These are phyloP conservation scores for Diplodus sargus DNA, from an alignment of 2,797 vertebrate species.

Conservation along the genomic window DNA sequence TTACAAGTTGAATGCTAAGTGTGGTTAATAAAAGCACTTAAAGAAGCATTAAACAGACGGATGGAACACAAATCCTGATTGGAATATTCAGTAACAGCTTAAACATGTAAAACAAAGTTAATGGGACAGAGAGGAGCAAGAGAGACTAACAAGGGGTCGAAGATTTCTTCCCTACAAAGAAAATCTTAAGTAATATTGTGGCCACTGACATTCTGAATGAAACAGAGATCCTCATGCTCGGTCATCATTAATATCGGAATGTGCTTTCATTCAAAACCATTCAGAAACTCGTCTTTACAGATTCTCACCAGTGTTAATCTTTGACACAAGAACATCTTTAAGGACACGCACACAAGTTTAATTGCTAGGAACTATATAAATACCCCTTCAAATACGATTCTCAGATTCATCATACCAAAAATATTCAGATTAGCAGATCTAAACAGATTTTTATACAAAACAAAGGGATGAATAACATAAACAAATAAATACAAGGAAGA, in stretches of 20 bases:
- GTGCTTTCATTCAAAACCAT: constrained; percentile 53
- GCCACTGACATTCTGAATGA: constrained; percentile 10
- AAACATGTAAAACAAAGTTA: constrained; percentile 29
- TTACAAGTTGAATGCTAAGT: constrained; percentile 25
- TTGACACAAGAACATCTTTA: constrained; percentile 58
- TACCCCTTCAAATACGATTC: constrained; percentile 44
- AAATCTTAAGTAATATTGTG: constrained; percentile 24
- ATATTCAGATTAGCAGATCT: constrained; percentile 55
- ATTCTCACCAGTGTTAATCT: constrained; percentile 43
- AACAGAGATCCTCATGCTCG: constrained; percentile 24
- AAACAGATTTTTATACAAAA: constrained; percentile 58
- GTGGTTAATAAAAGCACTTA: constrained; percentile 60
- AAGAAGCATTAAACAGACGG: constrained; percentile 45
- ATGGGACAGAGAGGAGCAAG: constrained; percentile 27
- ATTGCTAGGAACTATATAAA: constrained; percentile 52
- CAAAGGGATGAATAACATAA: constrained; percentile 48
- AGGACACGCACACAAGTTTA: constrained; percentile 40
- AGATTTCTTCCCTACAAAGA: constrained; percentile 16
- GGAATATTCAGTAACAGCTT: constrained; percentile 37
- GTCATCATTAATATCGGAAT: constrained; percentile 28
- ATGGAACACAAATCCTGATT: constrained; percentile 17
- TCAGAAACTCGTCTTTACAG: constrained; percentile 44
- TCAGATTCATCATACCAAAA: constrained; percentile 51
- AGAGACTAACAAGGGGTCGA: background rate
- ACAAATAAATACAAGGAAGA: constrained; percentile 81